phyloP scores from a whole-genome alignment of 1,140 invertebrate genomes.

The Caenorhabditis briggsae region DNA sequence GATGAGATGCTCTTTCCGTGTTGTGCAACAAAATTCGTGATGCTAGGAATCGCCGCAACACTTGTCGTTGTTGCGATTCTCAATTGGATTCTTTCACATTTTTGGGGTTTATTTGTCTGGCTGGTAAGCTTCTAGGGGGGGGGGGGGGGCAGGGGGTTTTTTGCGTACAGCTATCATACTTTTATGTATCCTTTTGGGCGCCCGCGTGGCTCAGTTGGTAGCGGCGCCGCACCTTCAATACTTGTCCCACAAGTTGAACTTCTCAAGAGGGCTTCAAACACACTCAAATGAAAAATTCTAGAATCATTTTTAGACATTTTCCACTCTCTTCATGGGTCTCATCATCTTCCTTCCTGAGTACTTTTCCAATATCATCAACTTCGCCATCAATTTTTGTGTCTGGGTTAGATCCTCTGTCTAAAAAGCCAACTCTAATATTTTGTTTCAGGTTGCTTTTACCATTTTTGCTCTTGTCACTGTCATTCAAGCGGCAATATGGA shows the following conservation, averaged over 20 bases:
- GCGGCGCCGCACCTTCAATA: too few relatives aligned
- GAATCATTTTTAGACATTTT: not conserved
- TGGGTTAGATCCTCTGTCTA: not conserved
- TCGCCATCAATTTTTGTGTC: conserved; percentile 1
- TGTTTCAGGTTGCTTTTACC: not conserved
- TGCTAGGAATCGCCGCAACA: not conserved
- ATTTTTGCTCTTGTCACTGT: not conserved
- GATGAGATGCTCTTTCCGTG: not conserved
- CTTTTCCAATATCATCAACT: conserved; percentile 18
- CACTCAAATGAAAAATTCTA: too few relatives aligned
- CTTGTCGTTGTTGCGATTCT: not conserved
- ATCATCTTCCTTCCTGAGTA: conserved; percentile 34
- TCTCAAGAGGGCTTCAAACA: too few relatives aligned
- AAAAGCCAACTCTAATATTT: not conserved
- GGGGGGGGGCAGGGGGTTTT: too few relatives aligned
- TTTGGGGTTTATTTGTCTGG: not conserved
- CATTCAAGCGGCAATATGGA: not conserved
- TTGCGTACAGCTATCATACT: too few relatives aligned
- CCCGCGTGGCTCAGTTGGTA: too few relatives aligned
- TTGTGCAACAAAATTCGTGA: conserved; percentile 5
- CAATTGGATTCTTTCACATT: not conserved
- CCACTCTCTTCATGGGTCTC: not conserved
- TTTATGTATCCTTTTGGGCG: too few relatives aligned
- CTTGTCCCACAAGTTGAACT: too few relatives aligned
- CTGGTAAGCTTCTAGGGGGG: not conserved